Base-by-base conservation (phyloP, 2,113 vertebrate species). In the Thinocorus orbignyianus region DNA sequence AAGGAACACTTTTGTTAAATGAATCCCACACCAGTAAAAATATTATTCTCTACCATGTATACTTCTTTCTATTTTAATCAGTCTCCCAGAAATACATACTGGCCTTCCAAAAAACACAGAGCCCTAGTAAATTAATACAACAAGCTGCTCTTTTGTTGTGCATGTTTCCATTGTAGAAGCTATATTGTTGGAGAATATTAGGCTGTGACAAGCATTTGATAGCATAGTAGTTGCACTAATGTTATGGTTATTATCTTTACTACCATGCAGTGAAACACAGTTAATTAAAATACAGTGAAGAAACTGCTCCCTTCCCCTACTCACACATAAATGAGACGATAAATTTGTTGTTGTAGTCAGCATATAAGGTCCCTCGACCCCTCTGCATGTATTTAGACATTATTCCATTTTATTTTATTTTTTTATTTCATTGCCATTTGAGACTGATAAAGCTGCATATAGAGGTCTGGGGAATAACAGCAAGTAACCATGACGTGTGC, bases 1-100 rank as follows among this genome's bases (percentile, higher is more conserved):
- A 97, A 98, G 98, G 97, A 97, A 96, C 93, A 96, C 94, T 98
- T 98, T 97, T 97, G 98, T 98, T 98, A 98, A 98, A 98, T 97
- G 97, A 98, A 98, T 98, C 92, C 93, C 97, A 94, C 90, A 95
- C 95, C 93, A 98, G 96, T 96, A 98, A 98, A 98, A 97, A 97
- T 93, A 96, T 96, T 95, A 95, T 96, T 97, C 93, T 95, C 90
- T 83, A 94, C 73, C 51, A 42, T 90, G 90, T 81, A 90, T 77
- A 73, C 11, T 65, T 73, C 74, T 96, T 95, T 96, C 93, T 95
- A 80, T 95, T 95, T 93, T 88, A 95, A 95, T 96, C 94, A 76
- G 46, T 86, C 79, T 97, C 48, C 18, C 77, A 86, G 84, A 92
- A 93, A 97, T 89, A 88, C 62, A 49, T 51, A 86, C 11, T 39